Evolutionary conservation across 2,797 vertebrate species (phyloP).

Genomic region (Limosa lapponica): DNA sequence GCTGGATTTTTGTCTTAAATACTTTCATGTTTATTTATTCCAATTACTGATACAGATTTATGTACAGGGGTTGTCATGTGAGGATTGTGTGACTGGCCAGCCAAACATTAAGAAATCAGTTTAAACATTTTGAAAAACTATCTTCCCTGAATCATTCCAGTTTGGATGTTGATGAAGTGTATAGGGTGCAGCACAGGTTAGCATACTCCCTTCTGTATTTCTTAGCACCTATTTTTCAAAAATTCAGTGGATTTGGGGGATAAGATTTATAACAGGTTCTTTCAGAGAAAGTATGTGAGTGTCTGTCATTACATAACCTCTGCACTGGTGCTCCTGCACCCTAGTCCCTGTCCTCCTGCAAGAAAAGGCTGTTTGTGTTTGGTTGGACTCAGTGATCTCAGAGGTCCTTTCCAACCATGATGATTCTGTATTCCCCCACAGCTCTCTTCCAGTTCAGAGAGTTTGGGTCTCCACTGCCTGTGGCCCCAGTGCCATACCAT

Average conservation of each 20-base stretch:
- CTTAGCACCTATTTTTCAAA: neutral
- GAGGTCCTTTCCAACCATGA: too few species aligned
- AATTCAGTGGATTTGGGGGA: neutral
- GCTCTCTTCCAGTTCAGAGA: too few species aligned
- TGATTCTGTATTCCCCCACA: neutral
- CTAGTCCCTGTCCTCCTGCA: fast-evolving
- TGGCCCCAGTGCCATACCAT: fast-evolving
- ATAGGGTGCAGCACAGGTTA: neutral
- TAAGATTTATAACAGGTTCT: neutral
- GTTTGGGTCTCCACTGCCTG: neutral
- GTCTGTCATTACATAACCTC: neutral
- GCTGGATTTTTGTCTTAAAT: neutral
- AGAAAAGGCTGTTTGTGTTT: neutral
- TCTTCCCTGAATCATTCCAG: neutral
- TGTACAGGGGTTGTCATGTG: neutral
- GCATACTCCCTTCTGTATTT: neutral
- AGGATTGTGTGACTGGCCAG: neutral
- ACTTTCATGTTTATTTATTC: neutral
- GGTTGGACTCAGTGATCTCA: too few species aligned
- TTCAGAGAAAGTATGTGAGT: neutral
- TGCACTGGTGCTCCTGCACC: neutral
- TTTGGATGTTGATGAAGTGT: neutral
- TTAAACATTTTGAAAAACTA: neutral
- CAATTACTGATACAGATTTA: neutral
- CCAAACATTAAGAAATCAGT: neutral